phyloP scores from a whole-genome alignment of 2,797 vertebrate genomes.

The Taenioides sp. region DNA sequence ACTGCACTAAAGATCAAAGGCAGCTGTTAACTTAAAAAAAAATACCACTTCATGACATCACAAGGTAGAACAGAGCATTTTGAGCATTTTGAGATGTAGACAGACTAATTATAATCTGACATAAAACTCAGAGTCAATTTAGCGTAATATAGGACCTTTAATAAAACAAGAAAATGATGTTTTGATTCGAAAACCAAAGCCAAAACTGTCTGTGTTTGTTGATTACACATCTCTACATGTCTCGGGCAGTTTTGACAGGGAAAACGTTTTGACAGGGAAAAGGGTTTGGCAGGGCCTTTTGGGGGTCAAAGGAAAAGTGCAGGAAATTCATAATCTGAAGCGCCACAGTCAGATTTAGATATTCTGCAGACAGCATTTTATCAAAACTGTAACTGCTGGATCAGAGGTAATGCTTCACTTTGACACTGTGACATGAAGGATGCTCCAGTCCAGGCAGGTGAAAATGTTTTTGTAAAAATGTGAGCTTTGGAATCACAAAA shows the following conservation, averaged over 20 bases:
- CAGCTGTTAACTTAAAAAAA: too few species aligned
- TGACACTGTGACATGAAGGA: not conserved
- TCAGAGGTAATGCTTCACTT: constrained; percentile 5
- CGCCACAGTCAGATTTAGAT: not conserved
- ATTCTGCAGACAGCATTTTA: not conserved
- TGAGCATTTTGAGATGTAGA: too few species aligned
- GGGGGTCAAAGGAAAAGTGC: not conserved
- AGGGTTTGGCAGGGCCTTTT: not conserved
- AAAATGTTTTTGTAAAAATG: not conserved
- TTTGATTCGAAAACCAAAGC: not conserved
- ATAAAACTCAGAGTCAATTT: too few species aligned
- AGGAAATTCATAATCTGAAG: constrained; percentile 1
- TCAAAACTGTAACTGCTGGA: not conserved
- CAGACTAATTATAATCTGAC: too few species aligned
- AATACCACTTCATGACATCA: too few species aligned
- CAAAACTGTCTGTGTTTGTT: not conserved
- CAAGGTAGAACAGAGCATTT: too few species aligned
- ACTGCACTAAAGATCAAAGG: too few species aligned
- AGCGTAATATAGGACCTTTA: too few species aligned
- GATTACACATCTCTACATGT: not conserved
- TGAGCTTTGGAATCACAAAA: not conserved
- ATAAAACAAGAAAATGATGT: too few species aligned
- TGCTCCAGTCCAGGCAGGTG: not conserved
- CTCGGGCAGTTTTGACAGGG: not conserved
- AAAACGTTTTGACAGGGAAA: not conserved